Conservation (phyloP, 2,888 invertebrate species). For the Biston stratarius region DNA sequence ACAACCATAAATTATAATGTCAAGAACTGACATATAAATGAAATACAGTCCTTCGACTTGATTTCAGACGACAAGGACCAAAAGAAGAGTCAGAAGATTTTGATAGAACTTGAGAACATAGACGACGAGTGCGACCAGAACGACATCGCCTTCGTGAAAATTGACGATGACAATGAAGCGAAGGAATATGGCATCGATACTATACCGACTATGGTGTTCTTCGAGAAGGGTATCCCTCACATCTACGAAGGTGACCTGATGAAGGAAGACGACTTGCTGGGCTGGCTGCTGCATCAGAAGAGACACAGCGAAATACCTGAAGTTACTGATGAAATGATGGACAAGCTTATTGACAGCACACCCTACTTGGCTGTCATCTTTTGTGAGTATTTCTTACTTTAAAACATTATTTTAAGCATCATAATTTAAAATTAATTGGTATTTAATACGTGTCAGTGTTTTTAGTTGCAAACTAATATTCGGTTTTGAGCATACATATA, state of each 20-base stretch:
- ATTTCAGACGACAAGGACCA: slow-evolving; percentile 95
- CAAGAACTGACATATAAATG: slow-evolving; percentile 83
- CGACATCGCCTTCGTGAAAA: slow-evolving; percentile 96
- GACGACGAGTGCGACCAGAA: slow-evolving; percentile 97
- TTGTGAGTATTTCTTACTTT: slow-evolving; percentile 88
- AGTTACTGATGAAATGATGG: slow-evolving; percentile 97
- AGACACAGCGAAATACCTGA: slow-evolving; percentile 96
- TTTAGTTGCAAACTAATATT: too few relatives aligned
- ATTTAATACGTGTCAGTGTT: too few relatives aligned
- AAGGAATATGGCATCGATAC: slow-evolving; percentile 95
- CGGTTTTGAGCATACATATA: too few relatives aligned
- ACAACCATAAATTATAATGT: slow-evolving; percentile 59
- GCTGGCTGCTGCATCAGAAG: slow-evolving; percentile 96
- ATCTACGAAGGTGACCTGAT: slow-evolving; percentile 94
- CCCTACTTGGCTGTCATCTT: slow-evolving; percentile 95
- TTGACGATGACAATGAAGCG: slow-evolving; percentile 94
- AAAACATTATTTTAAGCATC: too few relatives aligned
- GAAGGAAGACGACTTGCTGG: slow-evolving; percentile 95
- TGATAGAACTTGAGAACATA: slow-evolving; percentile 95
- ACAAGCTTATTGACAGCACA: slow-evolving; percentile 93
- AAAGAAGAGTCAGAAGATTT: slow-evolving; percentile 94
- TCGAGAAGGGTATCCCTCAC: slow-evolving; percentile 91
- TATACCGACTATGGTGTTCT: slow-evolving; percentile 93
- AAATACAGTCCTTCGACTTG: slow-evolving; percentile 79
- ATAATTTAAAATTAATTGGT: neutral